Evolutionary conservation across 2,888 invertebrate species (phyloP).

Genomic region (Pterobdella sp.): DNA sequence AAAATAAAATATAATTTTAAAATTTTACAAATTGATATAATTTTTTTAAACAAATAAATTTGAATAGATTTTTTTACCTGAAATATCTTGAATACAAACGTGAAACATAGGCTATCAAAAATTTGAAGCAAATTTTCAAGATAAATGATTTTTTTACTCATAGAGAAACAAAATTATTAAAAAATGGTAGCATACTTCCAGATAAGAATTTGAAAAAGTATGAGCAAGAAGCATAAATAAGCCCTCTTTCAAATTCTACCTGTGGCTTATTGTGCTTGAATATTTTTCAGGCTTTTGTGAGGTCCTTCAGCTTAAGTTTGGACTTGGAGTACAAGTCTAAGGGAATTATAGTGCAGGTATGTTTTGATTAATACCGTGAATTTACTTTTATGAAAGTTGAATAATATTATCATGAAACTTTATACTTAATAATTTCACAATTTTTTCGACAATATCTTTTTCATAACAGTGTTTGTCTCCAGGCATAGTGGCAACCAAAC

Average conservation of each 20-base stretch:
- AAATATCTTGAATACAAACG: too few species aligned
- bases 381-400: neutral
- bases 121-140: too few species aligned
- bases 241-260: neutral
- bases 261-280: slow-evolving; percentile 29
- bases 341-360: slow-evolving; percentile 50
- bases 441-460: neutral
- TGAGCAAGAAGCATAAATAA: neutral
- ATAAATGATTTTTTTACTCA: neutral
- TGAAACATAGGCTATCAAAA: too few species aligned
- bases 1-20: too few species aligned
- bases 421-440: neutral
- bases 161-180: neutral
- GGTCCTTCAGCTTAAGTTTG: slow-evolving; percentile 47
- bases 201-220: neutral
- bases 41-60: too few species aligned
- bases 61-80: too few species aligned
- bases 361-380: neutral
- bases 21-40: too few species aligned
- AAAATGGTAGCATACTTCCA: neutral
- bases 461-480: slow-evolving; percentile 76
- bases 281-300: slow-evolving; percentile 45
- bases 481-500: slow-evolving; percentile 79
- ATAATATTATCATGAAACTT: neutral
- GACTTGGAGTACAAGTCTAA: slow-evolving; percentile 48